Evolutionary conservation across 2,888 invertebrate species (phyloP), one percentile per base, ranked within the genome.

Genomic region (Heteromyza rotundicornis): DNA sequence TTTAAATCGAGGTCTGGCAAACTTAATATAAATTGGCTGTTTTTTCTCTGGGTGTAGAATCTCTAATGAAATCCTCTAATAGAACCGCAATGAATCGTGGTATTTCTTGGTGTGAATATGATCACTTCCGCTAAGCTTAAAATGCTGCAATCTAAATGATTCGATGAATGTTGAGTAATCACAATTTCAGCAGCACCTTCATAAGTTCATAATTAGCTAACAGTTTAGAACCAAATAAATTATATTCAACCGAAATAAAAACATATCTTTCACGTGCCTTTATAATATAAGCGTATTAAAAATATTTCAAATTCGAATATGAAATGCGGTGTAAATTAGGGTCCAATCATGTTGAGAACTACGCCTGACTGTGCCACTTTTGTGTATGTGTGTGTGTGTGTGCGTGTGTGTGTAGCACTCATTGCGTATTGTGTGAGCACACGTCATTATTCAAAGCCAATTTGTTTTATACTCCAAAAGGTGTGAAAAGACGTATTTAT

Each of bases 381-480:
- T 20, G 20, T 47, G 20, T 19, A 14, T 47, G 47, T 19, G 47
- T 40, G 40, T 47, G 20, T 47, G 5, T 5, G 19, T 47, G 47
- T 47, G 47, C 19, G 17, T 19, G 20, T 47, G 47, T 17, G 47
- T 47, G 47, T 5, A 12, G 14, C n/a, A 40, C 16, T n/a, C 16
- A n/a, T n/a, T n/a, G n/a, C n/a, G n/a, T n/a, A n/a, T n/a, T n/a
- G n/a, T 40, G 40, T 47, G 47, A 2, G 47, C 47, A 2, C 20
- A 55, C 35, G 36, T 55, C 55, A 55, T 55, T 36, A 55, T 36
- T 55, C 40, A n/a, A 55, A 40, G 55, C 40, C 36, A 40, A 55
- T 55, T 55, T 55, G 55, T 40, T 55, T 55, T 40, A 55, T 55
- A 22, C 40, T 17, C n/a, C 23, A 35, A 22, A 3, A 53, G 22